Percentiles rank a stretch among this genome's conserved stretches.
These are phyloP conservation scores for Heliconius eleuchia DNA, from an alignment of 1,140 invertebrate genomes.

Conservation along the genomic window DNA sequence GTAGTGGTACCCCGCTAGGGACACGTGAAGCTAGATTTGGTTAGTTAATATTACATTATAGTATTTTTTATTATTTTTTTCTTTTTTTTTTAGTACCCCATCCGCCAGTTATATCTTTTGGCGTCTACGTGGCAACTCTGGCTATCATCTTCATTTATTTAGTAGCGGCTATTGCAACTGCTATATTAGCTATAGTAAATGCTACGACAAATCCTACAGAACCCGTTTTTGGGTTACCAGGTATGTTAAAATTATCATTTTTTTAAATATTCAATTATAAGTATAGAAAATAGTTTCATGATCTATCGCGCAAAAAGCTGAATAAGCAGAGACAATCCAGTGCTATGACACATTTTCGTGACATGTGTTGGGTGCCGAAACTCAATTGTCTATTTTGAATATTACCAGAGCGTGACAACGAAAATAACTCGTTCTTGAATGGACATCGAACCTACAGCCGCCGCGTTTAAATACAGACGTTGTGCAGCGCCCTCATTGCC, in stretches of 20 bases:
- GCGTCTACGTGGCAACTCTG: constrained; percentile 54
- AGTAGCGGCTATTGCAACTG: constrained; percentile 40
- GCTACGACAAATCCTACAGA: constrained; percentile 70
- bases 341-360: background rate
- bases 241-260: constrained; percentile 38
- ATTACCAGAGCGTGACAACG: too few relatives aligned
- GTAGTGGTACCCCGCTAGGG: too few relatives aligned
- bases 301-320: background rate
- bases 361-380: background rate
- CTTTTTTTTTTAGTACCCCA: constrained; percentile 45
- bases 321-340: background rate
- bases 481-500: too few relatives aligned
- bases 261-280: too few relatives aligned
- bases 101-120: constrained; percentile 59
- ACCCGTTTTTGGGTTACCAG: constrained; percentile 64
- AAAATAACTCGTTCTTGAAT: too few relatives aligned
- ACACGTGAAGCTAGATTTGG: background rate
- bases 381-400: background rate
- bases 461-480: too few relatives aligned
- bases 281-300: background rate
- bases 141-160: constrained; percentile 54
- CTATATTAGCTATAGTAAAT: constrained; percentile 60
- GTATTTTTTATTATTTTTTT: too few relatives aligned
- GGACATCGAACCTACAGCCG: too few relatives aligned
- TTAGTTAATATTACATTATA: background rate